Evolutionary conservation across 2,113 vertebrate genomes (phyloP).

Genomic region (Pardalotus punctatus): DNA sequence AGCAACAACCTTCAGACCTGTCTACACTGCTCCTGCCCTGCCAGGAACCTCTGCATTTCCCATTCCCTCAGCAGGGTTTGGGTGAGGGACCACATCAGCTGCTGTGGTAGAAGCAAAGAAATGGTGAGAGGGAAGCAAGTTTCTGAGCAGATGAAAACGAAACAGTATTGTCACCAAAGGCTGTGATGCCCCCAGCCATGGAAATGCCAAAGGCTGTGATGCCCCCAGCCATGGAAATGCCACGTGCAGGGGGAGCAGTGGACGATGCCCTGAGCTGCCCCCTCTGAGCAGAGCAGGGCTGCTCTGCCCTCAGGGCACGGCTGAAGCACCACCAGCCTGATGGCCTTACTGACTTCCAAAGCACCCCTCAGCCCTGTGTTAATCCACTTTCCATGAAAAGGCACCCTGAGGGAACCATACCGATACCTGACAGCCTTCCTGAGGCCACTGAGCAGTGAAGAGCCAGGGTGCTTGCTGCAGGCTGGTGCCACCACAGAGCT

Average conservation of each 20-base stretch:
- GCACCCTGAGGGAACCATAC: background rate
- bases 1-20: background rate
- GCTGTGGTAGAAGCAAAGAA: background rate
- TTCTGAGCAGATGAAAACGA: background rate
- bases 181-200: background rate
- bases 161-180: background rate
- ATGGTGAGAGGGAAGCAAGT: background rate
- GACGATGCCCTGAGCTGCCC: background rate
- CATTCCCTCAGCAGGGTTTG: background rate
- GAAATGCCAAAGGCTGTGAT: background rate
- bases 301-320: background rate
- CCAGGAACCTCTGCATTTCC: background rate
- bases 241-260: background rate
- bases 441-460: fast-evolving
- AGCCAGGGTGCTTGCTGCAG: background rate
- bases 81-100: background rate
- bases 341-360: background rate
- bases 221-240: background rate
- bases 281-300: background rate
- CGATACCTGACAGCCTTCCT: background rate
- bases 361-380: fast-evolving
- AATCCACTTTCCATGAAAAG: background rate
- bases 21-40: background rate
- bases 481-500: background rate
- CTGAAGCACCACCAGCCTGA: background rate